Evolutionary conservation across 2,113 vertebrate genomes (phyloP), one percentile per base, ranked within the genome.

Genomic region (Girardinichthys multiradiatus): DNA sequence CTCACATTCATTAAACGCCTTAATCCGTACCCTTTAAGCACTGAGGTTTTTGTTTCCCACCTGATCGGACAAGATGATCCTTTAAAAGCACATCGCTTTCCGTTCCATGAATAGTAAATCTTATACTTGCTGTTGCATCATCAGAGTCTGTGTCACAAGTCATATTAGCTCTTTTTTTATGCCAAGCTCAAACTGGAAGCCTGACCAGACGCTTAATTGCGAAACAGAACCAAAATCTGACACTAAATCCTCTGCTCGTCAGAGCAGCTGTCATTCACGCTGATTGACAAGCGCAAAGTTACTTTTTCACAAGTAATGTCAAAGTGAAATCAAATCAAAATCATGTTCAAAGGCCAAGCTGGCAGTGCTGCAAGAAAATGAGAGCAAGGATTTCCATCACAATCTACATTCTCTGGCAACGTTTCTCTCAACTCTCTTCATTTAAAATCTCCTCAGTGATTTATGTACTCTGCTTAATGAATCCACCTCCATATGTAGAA

Each of bases 1-100:
- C 67, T 65, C 74, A 74, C 83, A 87, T 80, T 90, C 81, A 85
- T 87, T 86, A 86, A 72, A 70, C 57, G 70, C 31, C 60, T 82
- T 87, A 85, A 84, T 87, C 70, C 81, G 82, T 74, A 85, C 54
- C 66, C 71, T 72, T 82, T 81, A 81, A 37, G 69, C 58, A 28
- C 45, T 28, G 42, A 64, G 75, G 74, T 58, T 61, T 70, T 76
- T 70, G 76, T 68, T 31, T 26, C 42, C 48, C 61, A 68, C 65
- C n/a, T 71, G 64, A 76, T 78, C 68, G 69, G 35, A 70, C 48
- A 45, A 30, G 64, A 81, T 77, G 26, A 51, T 64, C 77, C 5
- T 29, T 45, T 26, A 26, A 45, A n/a, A 31, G 13, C 64, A 48
- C 17, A 37, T 28, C 57, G 66, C 48, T 78, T 64, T 57, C 48